Evolutionary conservation across 2,797 vertebrate genomes (phyloP).

Genomic region (Clamator glandarius): DNA sequence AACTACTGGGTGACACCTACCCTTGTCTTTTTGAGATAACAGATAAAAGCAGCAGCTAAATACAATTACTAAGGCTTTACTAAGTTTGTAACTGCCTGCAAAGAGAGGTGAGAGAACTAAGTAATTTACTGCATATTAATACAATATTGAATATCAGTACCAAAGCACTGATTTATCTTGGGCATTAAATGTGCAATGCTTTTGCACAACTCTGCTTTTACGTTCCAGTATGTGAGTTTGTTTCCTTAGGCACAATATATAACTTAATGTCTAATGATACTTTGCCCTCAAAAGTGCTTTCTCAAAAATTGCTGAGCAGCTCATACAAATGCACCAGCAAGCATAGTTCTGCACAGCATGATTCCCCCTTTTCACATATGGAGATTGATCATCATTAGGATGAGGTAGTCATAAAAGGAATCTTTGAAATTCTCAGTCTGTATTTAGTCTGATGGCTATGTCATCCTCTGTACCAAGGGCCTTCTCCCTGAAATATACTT

Average conservation of each 20-base stretch:
- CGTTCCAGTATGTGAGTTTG: not conserved
- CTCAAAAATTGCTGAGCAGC: not conserved
- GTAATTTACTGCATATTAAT: not conserved
- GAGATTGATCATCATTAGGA: not conserved
- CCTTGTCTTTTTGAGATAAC: not conserved
- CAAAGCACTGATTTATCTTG: not conserved
- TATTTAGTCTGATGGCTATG: not conserved
- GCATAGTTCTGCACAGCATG: not conserved
- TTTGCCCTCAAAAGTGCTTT: not conserved
- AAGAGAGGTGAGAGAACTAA: not conserved
- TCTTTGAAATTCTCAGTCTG: not conserved
- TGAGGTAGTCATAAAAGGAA: not conserved
- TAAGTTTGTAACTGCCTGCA: not conserved
- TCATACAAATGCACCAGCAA: not conserved
- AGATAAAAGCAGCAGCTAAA: not conserved
- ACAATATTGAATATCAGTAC: not conserved
- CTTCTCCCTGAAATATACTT: no score
- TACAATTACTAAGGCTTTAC: not conserved
- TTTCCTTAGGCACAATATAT: not conserved
- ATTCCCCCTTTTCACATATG: not conserved
- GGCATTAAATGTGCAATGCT: not conserved
- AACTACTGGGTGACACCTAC: not conserved
- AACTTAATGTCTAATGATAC: not conserved
- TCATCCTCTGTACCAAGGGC: no score
- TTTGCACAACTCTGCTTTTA: not conserved